Percentiles rank a stretch among this genome's conserved stretches.
phyloP scores from a whole-genome alignment of 2,888 invertebrate species.

The Leptopterna dolabrata region DNA sequence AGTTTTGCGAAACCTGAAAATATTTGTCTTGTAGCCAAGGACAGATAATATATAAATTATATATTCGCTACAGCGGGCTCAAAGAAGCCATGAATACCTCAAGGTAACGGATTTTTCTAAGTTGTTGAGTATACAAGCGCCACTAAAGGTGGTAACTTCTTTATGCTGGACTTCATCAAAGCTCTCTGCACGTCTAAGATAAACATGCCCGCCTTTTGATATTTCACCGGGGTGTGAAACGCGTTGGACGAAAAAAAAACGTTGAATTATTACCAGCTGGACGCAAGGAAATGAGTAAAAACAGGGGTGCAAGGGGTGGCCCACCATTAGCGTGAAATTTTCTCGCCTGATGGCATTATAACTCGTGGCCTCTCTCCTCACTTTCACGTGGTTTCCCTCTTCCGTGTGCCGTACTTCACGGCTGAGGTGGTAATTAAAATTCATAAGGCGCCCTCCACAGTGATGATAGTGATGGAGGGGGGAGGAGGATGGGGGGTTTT shows the following conservation, averaged over 20 bases:
- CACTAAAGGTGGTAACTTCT: too few species aligned
- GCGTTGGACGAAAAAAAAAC: neutral
- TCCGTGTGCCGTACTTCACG: neutral
- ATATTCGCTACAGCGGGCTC: too few species aligned
- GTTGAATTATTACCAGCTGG: neutral
- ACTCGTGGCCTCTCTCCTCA: neutral
- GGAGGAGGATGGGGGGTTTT: neutral
- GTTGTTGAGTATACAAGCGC: too few species aligned
- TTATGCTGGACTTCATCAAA: too few species aligned
- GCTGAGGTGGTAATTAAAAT: neutral
- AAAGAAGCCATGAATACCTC: too few species aligned
- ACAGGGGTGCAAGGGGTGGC: neutral
- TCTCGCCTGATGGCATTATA: constrained; percentile 21
- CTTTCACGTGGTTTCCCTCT: neutral
- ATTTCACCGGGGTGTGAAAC: neutral
- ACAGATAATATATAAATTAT: too few species aligned
- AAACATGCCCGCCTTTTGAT: neutral
- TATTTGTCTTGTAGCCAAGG: too few species aligned
- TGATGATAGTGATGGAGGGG: neutral
- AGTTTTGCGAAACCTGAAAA: too few species aligned
- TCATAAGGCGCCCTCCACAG: neutral
- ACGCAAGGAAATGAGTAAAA: neutral
- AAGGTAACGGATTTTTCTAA: too few species aligned
- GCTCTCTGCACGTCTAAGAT: too few species aligned
- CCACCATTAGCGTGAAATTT: neutral